A percentile compares a stretch with the other conserved stretches of the same genome.
phyloP scores from a whole-genome alignment of 2,888 invertebrate species.

The Macrosiphum euphorbiae region DNA sequence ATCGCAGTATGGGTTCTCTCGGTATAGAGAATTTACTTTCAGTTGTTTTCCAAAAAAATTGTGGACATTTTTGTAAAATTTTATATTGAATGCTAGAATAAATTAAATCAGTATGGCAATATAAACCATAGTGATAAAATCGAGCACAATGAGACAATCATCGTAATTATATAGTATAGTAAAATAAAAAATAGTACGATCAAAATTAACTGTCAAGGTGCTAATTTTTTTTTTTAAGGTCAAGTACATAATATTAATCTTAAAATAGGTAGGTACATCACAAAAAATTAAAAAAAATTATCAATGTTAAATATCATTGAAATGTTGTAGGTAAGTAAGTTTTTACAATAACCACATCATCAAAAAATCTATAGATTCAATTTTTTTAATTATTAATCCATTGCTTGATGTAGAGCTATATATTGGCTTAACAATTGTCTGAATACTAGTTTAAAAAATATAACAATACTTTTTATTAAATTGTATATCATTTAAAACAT shows the following conservation, averaged over 20 bases:
- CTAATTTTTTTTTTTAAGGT: not conserved
- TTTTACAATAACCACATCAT: not conserved
- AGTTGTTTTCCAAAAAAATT: not conserved
- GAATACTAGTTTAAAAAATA: not conserved
- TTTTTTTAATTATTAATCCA: not conserved
- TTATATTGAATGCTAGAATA: not conserved
- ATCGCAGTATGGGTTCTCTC: not conserved
- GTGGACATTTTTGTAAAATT: not conserved
- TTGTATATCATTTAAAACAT: not conserved
- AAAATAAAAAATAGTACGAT: not conserved
- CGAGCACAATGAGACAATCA: not conserved
- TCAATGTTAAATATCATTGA: conserved; percentile 13
- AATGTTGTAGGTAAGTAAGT: not conserved
- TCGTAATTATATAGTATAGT: not conserved
- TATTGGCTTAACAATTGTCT: not conserved
- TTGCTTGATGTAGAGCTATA: not conserved
- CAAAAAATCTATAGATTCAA: not conserved
- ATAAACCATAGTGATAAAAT: not conserved
- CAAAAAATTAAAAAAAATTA: not conserved
- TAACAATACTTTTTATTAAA: not conserved
- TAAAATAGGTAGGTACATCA: not conserved
- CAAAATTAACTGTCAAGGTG: not conserved
- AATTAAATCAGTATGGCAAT: not conserved
- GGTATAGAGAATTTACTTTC: not conserved
- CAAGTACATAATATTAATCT: not conserved